phyloP scores from a whole-genome alignment of 1,140 invertebrate genomes.

The Plectus sambesii region DNA sequence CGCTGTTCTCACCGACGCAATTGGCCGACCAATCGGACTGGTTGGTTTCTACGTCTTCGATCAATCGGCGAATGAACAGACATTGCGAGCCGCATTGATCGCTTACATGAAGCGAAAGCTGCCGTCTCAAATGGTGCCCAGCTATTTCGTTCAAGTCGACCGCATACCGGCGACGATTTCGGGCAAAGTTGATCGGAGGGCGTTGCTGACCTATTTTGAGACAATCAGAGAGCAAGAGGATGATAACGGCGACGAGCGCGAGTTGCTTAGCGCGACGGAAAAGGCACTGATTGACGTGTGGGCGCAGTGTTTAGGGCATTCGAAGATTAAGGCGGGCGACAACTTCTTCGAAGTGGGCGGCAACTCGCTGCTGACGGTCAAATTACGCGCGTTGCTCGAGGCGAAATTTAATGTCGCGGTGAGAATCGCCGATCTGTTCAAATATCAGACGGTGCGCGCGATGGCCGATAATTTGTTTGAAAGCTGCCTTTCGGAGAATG shows the following conservation, averaged over 20 bases:
- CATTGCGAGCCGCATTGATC: constrained; percentile 3
- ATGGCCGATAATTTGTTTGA: too few relatives aligned
- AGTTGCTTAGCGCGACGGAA: constrained; percentile 4
- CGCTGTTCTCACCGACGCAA: constrained; percentile 1
- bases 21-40: background rate
- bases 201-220: background rate
- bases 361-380: too few relatives aligned
- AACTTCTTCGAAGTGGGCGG: constrained; percentile 5
- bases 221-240: constrained; percentile 1
- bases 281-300: constrained; percentile 1
- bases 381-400: too few relatives aligned
- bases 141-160: constrained; percentile 5
- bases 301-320: constrained; percentile 7
- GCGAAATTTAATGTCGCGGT: too few relatives aligned
- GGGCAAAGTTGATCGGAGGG: constrained; percentile 14
- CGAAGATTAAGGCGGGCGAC: constrained; percentile 1
- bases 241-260: background rate
- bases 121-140: constrained; percentile 16
- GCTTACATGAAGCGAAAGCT: constrained; percentile 11
- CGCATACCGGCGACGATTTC: constrained; percentile 18
- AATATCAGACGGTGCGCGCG: too few relatives aligned
- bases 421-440: too few relatives aligned
- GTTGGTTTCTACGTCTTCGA: constrained; percentile 11
- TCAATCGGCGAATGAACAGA: background rate
- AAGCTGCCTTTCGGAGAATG: too few relatives aligned